Percentiles rank a stretch among this genome's conserved stretches.
Conservation (phyloP, 2,888 invertebrate species). For the Drosophila mimetica region DNA sequence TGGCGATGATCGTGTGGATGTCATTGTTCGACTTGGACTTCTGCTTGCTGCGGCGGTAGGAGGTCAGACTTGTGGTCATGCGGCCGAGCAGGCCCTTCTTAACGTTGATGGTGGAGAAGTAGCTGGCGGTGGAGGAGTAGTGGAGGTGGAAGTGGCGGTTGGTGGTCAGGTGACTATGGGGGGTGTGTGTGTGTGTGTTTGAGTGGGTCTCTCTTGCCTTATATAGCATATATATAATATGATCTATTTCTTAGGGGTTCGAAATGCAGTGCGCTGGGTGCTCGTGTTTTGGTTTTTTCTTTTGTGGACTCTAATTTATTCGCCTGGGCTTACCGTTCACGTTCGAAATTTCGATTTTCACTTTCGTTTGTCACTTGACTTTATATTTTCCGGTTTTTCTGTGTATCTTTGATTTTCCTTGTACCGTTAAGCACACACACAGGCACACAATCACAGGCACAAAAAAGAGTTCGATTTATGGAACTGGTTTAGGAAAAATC, state of each 20-base stretch:
- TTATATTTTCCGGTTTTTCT: slow-evolving; percentile 49
- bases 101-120: slow-evolving; percentile 83
- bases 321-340: slow-evolving; percentile 33
- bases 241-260: neutral
- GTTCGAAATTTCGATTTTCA: slow-evolving; percentile 20
- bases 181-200: slow-evolving; percentile 15
- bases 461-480: slow-evolving; percentile 16
- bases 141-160: neutral
- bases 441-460: neutral
- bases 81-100: slow-evolving; percentile 83
- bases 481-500: slow-evolving; percentile 62
- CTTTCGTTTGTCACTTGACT: slow-evolving; percentile 38
- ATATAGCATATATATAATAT: neutral
- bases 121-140: slow-evolving; percentile 64
- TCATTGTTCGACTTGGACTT: slow-evolving; percentile 83
- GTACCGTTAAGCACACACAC: slow-evolving; percentile 59
- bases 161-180: neutral
- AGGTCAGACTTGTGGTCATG: slow-evolving; percentile 84
- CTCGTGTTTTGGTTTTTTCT: slow-evolving; percentile 5
- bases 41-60: slow-evolving; percentile 83
- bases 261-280: slow-evolving; percentile 35
- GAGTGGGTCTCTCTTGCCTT: slow-evolving; percentile 10
- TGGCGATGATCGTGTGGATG: slow-evolving; percentile 77
- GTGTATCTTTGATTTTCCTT: slow-evolving; percentile 38
- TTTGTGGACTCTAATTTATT: slow-evolving; percentile 8